Evolutionary conservation across 2,797 vertebrate genomes (phyloP), one percentile per base, ranked within the genome.

Genomic region (Hippoglossus hippoglossus): DNA sequence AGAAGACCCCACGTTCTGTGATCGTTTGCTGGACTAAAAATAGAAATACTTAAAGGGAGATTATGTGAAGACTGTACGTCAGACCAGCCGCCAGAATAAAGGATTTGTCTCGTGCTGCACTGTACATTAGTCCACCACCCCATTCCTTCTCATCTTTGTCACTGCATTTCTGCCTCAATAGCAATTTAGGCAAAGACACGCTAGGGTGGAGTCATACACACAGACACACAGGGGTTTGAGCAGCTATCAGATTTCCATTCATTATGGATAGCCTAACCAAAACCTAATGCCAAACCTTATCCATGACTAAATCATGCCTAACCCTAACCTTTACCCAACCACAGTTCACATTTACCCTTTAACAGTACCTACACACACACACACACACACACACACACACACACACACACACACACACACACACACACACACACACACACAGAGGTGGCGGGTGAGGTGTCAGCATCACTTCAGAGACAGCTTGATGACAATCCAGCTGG

Each of bases 401-500:
- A 64, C 25, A 70, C 36, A 57, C 39, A 21, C 31, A 75, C 54
- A 22, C 18, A 47, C 46, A 47, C 18, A 41, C 44, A 46, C 46
- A 47, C 18, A 47, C 46, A 47, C 18, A 26, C 18, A 62, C 11
- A 64, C 25, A 70, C 36, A 57, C 39, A 21, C 31, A 75, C 54
- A 22, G 58, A 83, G 76, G 79, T 71, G 82, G 80, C 71, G 63
- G 71, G 71, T 84, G 80, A 89, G 84, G 91, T 87, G 90, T 89
- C 75, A 82, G 79, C 84, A 84, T 88, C 90, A 90, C 87, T 83
- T 92, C 86, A 79, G 71, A 87, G 86, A 91, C 87, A 92, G 78
- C 88, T 84, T 91, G 89, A 92, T 85, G 86, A 91, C 83, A 90
- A 92, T 91, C 85, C 91, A 91, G 87, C 82, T 87, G 81, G 77